Base-by-base conservation (phyloP, 1,140 invertebrate species). In the Arctopsyche grandis region DNA sequence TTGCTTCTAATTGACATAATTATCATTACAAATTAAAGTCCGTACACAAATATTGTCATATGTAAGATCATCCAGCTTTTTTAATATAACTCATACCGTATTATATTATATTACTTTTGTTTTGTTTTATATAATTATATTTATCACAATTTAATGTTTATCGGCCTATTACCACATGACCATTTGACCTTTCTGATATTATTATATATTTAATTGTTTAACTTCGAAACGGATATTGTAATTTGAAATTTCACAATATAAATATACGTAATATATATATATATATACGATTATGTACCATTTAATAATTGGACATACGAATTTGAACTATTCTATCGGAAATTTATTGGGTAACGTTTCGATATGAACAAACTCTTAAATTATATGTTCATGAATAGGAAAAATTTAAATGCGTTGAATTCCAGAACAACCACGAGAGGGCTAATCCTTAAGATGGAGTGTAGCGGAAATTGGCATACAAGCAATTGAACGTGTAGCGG, bases 131-230 rank as follows among this genome's bases (percentile, higher is more conserved):
- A 38, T 38, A 4, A 38, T 38, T 38, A 38, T 38, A 60, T 19
- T 60, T 60, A 60, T 60, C 56, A n/a, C n/a, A 60, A 60, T 60
- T 60, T 19, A 16, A 60, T 19, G 21, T 21, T 60, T 60, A 19
- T 19, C 56, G 9, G 14, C 7, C 14, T 19, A 60, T 60, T 60
- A 60, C 56, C 14, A 60, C 14, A 60, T 21, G 56, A 60, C 56
- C 56, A 21, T 21, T 60, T 19, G 56, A 60, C 56, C 56, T 60
- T 60, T 60, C n/a, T 19, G 56, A 60, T 60, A 52, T 52, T 38
- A 38, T 38, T 4, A 38, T 38, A 60, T 60, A 19, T 60, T 21
- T 19, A 60, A 60, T 60, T 60, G 56, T 21, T 60, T 60, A 60
- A 60, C 29, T 1, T 38, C 29, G 29, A 38, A 38, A 38, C 29